phyloP scores from a whole-genome alignment of 2,888 invertebrate genomes.

The Dynastes tityus region DNA sequence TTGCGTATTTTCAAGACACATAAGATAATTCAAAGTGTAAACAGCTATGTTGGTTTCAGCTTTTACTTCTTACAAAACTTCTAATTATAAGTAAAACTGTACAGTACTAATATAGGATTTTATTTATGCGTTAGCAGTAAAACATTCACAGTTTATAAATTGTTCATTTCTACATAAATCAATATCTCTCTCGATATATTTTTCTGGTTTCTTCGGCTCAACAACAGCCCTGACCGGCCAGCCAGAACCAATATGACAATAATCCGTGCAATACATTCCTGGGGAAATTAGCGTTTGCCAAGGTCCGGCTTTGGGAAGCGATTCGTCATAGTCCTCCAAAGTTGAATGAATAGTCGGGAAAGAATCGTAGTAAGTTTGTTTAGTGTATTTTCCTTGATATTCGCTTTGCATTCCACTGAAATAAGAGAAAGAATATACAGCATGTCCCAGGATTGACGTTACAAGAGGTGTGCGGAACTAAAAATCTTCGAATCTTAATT shows the following conservation, averaged over 20 bases:
- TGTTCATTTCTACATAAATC: constrained; percentile 43
- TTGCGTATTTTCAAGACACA: no score
- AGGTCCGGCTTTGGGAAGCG: constrained; percentile 62
- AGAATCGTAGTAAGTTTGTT: constrained; percentile 64
- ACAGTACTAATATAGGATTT: not conserved
- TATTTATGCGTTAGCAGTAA: constrained; percentile 9
- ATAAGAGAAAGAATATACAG: constrained; percentile 48
- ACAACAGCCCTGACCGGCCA: constrained; percentile 67
- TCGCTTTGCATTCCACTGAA: constrained; percentile 66
- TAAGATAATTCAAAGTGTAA: no score
- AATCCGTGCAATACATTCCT: constrained; percentile 70
- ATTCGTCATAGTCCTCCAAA: constrained; percentile 62
- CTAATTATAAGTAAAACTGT: not conserved
- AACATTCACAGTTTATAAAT: not conserved
- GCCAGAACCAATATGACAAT: constrained; percentile 68
- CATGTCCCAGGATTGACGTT: no score
- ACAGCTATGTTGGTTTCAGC: no score
- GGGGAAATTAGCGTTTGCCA: constrained; percentile 67
- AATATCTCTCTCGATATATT: constrained; percentile 29
- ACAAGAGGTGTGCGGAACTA: no score
- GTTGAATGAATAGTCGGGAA: constrained; percentile 62
- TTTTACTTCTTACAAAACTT: no score
- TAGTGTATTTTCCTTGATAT: constrained; percentile 62
- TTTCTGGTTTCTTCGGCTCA: constrained; percentile 52
- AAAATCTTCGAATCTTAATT: no score